These are phyloP conservation scores for Anthrax anthrax DNA, from an alignment of 2,888 invertebrate genomes.

Conservation along the genomic window DNA sequence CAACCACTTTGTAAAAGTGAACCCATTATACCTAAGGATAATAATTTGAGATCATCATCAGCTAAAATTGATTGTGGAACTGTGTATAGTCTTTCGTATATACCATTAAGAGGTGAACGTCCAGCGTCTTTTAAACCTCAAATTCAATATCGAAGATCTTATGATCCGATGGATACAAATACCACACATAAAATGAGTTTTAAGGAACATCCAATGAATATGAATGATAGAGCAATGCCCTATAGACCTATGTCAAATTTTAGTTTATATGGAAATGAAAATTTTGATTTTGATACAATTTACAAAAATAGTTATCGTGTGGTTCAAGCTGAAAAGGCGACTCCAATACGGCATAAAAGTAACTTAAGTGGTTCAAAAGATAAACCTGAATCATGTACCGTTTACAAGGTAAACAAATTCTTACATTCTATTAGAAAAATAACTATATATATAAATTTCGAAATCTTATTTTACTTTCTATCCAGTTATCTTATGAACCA, in stretches of 20 bases:
- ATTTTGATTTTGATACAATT: neutral
- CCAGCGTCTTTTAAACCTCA: conserved; percentile 7
- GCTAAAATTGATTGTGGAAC: conserved; percentile 27
- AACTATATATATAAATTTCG: neutral
- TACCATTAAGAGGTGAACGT: conserved; percentile 16
- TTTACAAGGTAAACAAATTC: conserved; percentile 23
- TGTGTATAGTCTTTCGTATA: conserved; percentile 28
- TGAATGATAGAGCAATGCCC: conserved; percentile 16
- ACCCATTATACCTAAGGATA: conserved; percentile 20
- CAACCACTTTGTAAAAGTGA: conserved; percentile 38
- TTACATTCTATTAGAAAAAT: neutral
- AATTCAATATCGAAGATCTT: neutral
- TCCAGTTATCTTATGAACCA: conserved; percentile 41
- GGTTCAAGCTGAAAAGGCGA: neutral
- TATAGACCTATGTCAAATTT: conserved; percentile 20
- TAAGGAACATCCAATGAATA: conserved; percentile 32
- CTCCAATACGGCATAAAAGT: neutral
- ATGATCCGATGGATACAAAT: conserved; percentile 29
- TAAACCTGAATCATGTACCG: conserved; percentile 21
- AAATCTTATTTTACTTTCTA: neutral
- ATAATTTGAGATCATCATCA: conserved; percentile 21
- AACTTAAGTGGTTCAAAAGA: conserved; percentile 12
- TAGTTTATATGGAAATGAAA: conserved; percentile 19
- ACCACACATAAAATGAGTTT: conserved; percentile 42
- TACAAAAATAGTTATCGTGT: conserved; percentile 17